Conservation (phyloP, 2,888 invertebrate species). For the Chromoteleia sp. region DNA sequence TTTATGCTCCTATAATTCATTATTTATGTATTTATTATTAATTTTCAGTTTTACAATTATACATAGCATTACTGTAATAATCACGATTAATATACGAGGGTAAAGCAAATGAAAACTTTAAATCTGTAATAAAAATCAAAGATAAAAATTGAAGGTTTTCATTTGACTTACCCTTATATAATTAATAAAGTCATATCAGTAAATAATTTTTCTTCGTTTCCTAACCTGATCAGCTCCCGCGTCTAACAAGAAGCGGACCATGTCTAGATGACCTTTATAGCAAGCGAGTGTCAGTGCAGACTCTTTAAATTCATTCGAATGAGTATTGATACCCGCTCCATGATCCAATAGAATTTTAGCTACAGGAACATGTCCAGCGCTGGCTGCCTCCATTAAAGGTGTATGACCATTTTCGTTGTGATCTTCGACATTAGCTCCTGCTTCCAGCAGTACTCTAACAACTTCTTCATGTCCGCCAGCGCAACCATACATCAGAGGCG, state of each 20-base stretch:
- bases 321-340: slow-evolving; percentile 99
- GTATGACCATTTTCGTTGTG: slow-evolving; percentile 99
- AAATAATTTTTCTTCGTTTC: slow-evolving; percentile 1
- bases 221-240: slow-evolving; percentile 94
- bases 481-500: slow-evolving; percentile 98
- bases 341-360: slow-evolving; percentile 95
- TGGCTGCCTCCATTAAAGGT: slow-evolving; percentile 99
- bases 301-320: slow-evolving; percentile 99
- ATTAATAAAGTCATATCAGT: no score
- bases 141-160: no score
- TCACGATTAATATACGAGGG: no score
- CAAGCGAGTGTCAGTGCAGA: slow-evolving; percentile 97
- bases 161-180: no score
- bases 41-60: no score
- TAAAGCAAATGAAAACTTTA: no score
- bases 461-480: slow-evolving; percentile 97
- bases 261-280: slow-evolving; percentile 98
- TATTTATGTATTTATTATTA: not conserved
- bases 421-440: slow-evolving; percentile 97
- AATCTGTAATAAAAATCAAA: no score
- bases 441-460: slow-evolving; percentile 94
- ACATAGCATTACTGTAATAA: no score
- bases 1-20: slow-evolving; percentile 92
- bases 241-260: slow-evolving; percentile 97
- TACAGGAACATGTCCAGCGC: slow-evolving; percentile 96